Evolutionary conservation across 2,113 vertebrate species (phyloP).

Genomic region (Tragelaphus buxtoni): DNA sequence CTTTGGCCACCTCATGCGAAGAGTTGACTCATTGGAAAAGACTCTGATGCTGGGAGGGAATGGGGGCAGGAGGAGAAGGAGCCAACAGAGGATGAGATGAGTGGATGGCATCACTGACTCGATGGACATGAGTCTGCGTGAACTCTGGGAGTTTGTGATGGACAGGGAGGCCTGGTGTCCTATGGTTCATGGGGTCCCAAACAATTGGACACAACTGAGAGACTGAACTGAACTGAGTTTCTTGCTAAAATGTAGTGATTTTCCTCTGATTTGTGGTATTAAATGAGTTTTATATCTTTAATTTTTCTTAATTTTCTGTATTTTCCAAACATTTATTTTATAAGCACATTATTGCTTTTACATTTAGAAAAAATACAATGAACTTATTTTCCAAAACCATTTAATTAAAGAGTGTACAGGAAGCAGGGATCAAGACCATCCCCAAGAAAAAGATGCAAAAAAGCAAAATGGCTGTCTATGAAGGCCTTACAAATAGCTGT

Average conservation of each 20-base stretch:
- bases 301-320: neutral
- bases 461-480: neutral
- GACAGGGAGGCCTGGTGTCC: too few relatives aligned
- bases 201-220: too few relatives aligned
- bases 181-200: too few relatives aligned
- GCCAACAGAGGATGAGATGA: too few relatives aligned
- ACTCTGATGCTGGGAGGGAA: too few relatives aligned
- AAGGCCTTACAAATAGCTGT: neutral
- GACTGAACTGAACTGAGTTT: neutral
- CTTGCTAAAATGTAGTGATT: neutral
- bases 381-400: neutral
- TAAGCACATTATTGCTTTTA: neutral
- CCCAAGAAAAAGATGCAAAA: neutral
- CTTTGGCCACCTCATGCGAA: too few relatives aligned
- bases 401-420: neutral
- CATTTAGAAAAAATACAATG: neutral
- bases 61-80: too few relatives aligned
- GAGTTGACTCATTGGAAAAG: too few relatives aligned
- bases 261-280: neutral
- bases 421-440: neutral
- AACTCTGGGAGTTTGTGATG: too few relatives aligned
- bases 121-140: too few relatives aligned
- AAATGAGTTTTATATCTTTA: neutral
- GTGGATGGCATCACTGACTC: too few relatives aligned
- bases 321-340: conserved; percentile 21